Percentiles rank a stretch among this genome's conserved stretches.
These are phyloP conservation scores for Tortrix viridana DNA, from an alignment of 2,888 invertebrate species.

Conservation along the genomic window DNA sequence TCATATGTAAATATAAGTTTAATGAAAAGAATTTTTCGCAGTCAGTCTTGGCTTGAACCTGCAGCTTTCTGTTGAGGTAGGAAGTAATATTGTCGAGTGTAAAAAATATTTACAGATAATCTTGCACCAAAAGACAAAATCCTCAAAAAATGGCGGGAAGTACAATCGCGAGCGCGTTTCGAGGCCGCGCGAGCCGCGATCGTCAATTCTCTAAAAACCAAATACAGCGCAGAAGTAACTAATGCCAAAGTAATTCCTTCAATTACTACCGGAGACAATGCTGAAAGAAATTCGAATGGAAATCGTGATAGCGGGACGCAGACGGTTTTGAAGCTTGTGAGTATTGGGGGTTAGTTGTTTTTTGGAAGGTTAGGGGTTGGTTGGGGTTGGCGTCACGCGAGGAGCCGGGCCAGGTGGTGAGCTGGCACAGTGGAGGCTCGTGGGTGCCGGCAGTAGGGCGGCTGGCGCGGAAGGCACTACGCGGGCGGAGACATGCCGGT, in stretches of 20 bases:
- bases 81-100: too few species aligned
- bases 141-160: conserved; percentile 72
- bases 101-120: conserved; percentile 12
- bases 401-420: conserved; percentile 75
- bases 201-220: conserved; percentile 76
- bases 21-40: too few species aligned
- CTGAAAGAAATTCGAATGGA: conserved; percentile 75
- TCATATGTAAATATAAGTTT: too few species aligned
- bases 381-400: conserved; percentile 75
- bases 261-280: conserved; percentile 71
- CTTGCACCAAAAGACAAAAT: conserved; percentile 62
- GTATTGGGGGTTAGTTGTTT: conserved; percentile 53
- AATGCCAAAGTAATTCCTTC: conserved; percentile 58
- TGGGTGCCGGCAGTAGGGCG: conserved; percentile 73
- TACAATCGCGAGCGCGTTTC: conserved; percentile 64
- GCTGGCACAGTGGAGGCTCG: conserved; percentile 76
- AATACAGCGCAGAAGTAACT: conserved; percentile 55
- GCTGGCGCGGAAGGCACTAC: conserved; percentile 67
- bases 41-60: too few species aligned
- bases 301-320: conserved; percentile 51
- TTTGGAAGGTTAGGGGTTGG: conserved; percentile 45
- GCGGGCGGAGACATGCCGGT: conserved; percentile 77
- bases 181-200: conserved; percentile 70
- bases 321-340: conserved; percentile 50
- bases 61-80: too few species aligned